These are phyloP conservation scores for Pseudobourletiella spinata DNA, from an alignment of 1,140 invertebrate species.

Conservation along the genomic window DNA sequence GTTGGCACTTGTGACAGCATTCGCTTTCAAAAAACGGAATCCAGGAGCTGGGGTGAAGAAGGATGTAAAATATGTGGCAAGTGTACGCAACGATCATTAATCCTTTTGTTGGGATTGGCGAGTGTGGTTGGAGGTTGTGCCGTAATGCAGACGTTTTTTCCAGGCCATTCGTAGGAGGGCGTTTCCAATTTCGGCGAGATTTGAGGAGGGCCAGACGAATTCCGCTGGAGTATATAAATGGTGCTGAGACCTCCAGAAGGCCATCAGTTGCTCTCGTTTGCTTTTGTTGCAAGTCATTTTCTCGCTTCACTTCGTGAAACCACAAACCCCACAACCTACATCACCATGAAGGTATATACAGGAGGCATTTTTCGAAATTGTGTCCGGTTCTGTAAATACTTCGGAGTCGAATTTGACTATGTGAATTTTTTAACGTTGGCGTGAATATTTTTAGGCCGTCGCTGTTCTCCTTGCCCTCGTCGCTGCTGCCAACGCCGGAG, in stretches of 20 bases:
- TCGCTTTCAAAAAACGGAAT: too few relatives aligned
- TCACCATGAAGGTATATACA: slow-evolving; percentile 1
- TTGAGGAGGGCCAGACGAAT: neutral
- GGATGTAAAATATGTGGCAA: neutral
- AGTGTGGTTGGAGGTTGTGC: too few relatives aligned
- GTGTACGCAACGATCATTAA: neutral
- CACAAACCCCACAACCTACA: neutral
- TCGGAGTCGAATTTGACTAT: neutral
- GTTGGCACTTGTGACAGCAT: too few relatives aligned
- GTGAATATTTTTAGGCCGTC: slow-evolving; percentile 22
- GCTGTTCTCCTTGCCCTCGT: slow-evolving; percentile 30
- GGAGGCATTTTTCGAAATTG: neutral
- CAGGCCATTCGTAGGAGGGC: neutral
- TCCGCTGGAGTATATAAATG: slow-evolving; percentile 1
- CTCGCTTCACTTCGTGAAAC: neutral
- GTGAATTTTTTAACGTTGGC: neutral
- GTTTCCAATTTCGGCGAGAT: neutral
- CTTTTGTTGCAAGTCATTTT: neutral
- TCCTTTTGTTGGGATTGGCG: too few relatives aligned
- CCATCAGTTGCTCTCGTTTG: slow-evolving; percentile 6
- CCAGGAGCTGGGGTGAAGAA: too few relatives aligned
- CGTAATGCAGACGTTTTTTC: neutral
- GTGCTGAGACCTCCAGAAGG: too few relatives aligned
- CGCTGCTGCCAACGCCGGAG: slow-evolving; percentile 35
- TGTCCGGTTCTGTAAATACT: neutral